Base-by-base conservation (phyloP, 2,888 invertebrate genomes). In the Melanotus villosus region DNA sequence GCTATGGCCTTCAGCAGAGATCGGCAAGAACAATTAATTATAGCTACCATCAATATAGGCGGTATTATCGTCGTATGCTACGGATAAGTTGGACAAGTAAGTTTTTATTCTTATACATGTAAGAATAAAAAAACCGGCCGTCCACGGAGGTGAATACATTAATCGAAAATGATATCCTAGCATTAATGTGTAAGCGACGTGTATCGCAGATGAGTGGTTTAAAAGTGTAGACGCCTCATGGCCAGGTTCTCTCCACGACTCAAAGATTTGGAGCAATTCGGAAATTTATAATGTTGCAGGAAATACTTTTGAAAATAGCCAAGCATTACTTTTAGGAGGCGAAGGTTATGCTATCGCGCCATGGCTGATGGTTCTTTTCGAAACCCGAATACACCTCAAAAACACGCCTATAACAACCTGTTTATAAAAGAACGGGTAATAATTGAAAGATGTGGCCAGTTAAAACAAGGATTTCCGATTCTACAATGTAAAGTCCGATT, bases 331-430 rank as follows among this genome's bases (percentile, higher is more conserved):
- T 9, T 4, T n/a, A 54, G 72, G 72, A 30, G 73, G 74, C 69
- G 71, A 67, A 43, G 71, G 73, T 16, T 75, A 73, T 65, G 75
- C 73, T 41, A 68, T 73, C 4, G 71, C 62, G 57, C 72, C 68
- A n/a, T 75, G 73, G 72, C 16, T 72, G 54, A 62, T 74, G 58
- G 66, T 68, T 14, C 73, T 36, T 73, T 65, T 60, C 65, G 69
- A 67, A 72, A 68, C 41, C 72, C 72, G 7, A 68, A 58, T 36
- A 72, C 68, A 36, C 56, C 38, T 7, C 9, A 43, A 34, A 57
- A 75, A 54, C 58, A 38, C 21, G 50, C n/a, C n/a, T n/a, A n/a
- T n/a, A n/a, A n/a, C n/a, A n/a, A n/a, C n/a, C n/a, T n/a, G n/a
- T n/a, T n/a, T 43, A 52, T 75, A 59, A 57, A 74, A 75, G 73